Conservation (phyloP, 2,113 vertebrate species). For the Oncorhynchus mykiss region DNA sequence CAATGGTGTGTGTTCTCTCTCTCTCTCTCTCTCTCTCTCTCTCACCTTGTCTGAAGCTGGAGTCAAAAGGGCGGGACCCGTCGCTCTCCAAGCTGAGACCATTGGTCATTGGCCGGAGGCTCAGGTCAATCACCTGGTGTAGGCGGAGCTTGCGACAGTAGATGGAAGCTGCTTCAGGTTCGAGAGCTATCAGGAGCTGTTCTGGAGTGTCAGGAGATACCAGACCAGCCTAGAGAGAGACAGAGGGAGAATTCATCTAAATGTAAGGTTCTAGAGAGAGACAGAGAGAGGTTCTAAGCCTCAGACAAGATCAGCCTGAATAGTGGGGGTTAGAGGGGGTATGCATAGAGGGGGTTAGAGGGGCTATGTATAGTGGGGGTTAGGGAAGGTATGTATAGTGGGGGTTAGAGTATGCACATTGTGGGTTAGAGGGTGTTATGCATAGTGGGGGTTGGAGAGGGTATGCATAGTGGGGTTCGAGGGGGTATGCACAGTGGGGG, state of each 20-base stretch:
- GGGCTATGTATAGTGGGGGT: not conserved
- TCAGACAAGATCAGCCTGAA: not conserved
- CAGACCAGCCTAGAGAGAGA: conserved; percentile 80
- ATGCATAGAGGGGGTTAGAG: not conserved
- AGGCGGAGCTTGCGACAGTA: conserved; percentile 93
- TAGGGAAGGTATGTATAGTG: not conserved
- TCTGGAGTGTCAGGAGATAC: conserved; percentile 83
- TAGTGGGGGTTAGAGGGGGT: not conserved
- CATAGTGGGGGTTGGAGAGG: not conserved
- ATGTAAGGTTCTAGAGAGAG: not conserved
- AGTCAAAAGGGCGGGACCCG: conserved; percentile 75
- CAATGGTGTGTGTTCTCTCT: no score
- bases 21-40: conserved; percentile 19
- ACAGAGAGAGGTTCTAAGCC: not conserved
- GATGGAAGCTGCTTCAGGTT: conserved; percentile 92
- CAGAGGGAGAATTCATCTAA: not conserved
- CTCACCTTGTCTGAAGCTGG: conserved; percentile 91
- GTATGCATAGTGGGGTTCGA: not conserved
- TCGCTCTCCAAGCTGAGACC: conserved; percentile 75
- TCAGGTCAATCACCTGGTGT: conserved; percentile 91
- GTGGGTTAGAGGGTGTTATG: no score
- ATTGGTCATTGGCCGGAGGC: conserved; percentile 70
- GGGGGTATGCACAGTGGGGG: no score
- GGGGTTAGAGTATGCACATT: not conserved
- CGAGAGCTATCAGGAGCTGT: conserved; percentile 91